Base-by-base conservation (phyloP, 1,140 invertebrate genomes). In the Cheumatopsyche charites region DNA sequence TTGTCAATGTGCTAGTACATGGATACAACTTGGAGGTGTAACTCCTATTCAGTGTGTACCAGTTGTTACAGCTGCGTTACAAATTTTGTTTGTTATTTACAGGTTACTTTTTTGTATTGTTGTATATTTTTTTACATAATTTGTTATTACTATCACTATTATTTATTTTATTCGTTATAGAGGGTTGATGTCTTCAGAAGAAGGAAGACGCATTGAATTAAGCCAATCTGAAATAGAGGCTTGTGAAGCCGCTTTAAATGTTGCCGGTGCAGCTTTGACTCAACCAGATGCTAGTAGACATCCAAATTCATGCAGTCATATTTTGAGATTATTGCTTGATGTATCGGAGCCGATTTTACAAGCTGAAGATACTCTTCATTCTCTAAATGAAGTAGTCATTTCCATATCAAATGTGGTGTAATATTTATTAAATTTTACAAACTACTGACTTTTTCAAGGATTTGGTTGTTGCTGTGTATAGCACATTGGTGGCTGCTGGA, bases 341-440 rank as follows among this genome's bases (percentile, higher is more conserved):
- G 79, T 82, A n/a, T 77, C 78, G 45, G 74, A 76, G 63, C 81
- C 81, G 25, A 76, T 80, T 13, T 67, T 80, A 71, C 63, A 66
- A 21, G 71, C 75, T 15, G 80, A 80, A 55, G 77, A 81, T 68
- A 77, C 79, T 17, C 78, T 80, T 9, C 80, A 82, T 70, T 79
- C 80, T 62, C 75, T 79, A 21, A 83, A 83, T 62, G 82, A 84
- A 76, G 82, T 82, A 25, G n/a, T n/a, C n/a, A n/a, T n/a, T 11
- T 7, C 15, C 11, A 7, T 52, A 11, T 52, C 6, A 9, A 52
- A 11, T 17, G 6, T 52, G 49, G n/a, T n/a, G n/a, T n/a, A n/a
- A n/a, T n/a, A n/a, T n/a, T n/a, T n/a, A 58, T 62, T 62, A 25
- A 72, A 26, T 55, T 45, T 67, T 62, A 47, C 25, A 12, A n/a